Conservation (phyloP, 2,888 invertebrate species). For the Embidobia sp. region DNA sequence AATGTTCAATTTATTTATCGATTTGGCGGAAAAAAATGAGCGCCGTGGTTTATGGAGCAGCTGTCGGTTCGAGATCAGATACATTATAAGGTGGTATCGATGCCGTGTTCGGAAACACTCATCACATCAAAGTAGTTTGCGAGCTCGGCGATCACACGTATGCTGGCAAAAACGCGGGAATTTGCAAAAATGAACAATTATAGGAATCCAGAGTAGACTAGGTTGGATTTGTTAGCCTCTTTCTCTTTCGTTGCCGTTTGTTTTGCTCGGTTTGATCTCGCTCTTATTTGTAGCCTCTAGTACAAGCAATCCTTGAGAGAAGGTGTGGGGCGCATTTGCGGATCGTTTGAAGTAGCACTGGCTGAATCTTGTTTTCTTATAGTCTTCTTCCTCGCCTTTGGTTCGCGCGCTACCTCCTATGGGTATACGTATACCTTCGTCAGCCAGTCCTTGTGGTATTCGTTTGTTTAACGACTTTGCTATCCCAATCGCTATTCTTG, state of each 20-base stretch:
- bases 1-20: slow-evolving; percentile 11
- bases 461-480: slow-evolving; percentile 77
- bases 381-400: slow-evolving; percentile 65
- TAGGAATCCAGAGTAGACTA: slow-evolving; percentile 79
- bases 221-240: slow-evolving; percentile 59
- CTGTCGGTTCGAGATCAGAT: slow-evolving; percentile 69
- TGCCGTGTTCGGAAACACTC: slow-evolving; percentile 64
- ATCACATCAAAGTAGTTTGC: slow-evolving; percentile 69
- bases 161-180: slow-evolving; percentile 76
- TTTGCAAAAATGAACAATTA: slow-evolving; percentile 81
- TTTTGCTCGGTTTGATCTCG: slow-evolving; percentile 63
- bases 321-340: slow-evolving; percentile 75
- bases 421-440: slow-evolving; percentile 63
- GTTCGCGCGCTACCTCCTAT: slow-evolving; percentile 66
- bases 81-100: slow-evolving; percentile 68
- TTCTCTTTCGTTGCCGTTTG: slow-evolving; percentile 62
- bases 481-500: slow-evolving; percentile 63
- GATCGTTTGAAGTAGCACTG: slow-evolving; percentile 79
- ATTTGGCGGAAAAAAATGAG: slow-evolving; percentile 1
- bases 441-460: slow-evolving; percentile 76
- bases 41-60: slow-evolving; percentile 48
- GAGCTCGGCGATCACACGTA: slow-evolving; percentile 66
- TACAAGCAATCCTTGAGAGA: slow-evolving; percentile 65
- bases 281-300: slow-evolving; percentile 65
- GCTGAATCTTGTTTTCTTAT: slow-evolving; percentile 70